A percentile compares a stretch with the other conserved stretches of the same genome.
These are phyloP conservation scores for Rotaria magnacalcarata DNA, from an alignment of 2,888 invertebrate genomes.

Conservation along the genomic window DNA sequence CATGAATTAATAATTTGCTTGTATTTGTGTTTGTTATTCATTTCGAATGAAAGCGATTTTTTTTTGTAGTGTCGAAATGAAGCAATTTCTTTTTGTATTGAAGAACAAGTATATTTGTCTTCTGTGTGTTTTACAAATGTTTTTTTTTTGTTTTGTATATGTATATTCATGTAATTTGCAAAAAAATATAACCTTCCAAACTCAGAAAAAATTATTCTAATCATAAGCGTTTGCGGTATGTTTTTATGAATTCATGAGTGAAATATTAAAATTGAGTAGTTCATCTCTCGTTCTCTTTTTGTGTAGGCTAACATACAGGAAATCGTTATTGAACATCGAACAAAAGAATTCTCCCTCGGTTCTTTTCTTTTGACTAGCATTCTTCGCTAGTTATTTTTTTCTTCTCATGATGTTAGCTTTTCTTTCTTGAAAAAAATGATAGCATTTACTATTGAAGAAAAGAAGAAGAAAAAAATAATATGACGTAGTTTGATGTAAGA, in stretches of 20 bases:
- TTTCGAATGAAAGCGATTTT: not conserved
- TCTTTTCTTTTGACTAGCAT: not conserved
- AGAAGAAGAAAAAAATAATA: not conserved
- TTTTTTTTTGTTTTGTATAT: not conserved
- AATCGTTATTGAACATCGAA: constrained; percentile 19
- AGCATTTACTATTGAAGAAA: not conserved
- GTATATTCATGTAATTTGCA: not conserved
- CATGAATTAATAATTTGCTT: not conserved
- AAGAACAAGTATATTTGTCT: constrained; percentile 1
- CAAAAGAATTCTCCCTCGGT: constrained; percentile 11
- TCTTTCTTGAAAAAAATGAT: not conserved
- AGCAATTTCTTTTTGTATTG: not conserved
- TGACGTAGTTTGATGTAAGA: not conserved
- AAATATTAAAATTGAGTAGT: constrained; percentile 18
- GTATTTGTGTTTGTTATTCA: not conserved
- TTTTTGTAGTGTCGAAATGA: not conserved
- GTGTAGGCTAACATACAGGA: not conserved
- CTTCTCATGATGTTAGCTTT: not conserved
- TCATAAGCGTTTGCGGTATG: not conserved
- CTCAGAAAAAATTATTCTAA: not conserved
- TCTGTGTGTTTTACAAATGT: not conserved
- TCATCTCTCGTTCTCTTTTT: not conserved
- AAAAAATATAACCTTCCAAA: not conserved
- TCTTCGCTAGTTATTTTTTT: not conserved
- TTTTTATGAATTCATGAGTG: not conserved